Evolutionary conservation across 2,888 invertebrate genomes (phyloP).

Genomic region (Lathronympha strigana): DNA sequence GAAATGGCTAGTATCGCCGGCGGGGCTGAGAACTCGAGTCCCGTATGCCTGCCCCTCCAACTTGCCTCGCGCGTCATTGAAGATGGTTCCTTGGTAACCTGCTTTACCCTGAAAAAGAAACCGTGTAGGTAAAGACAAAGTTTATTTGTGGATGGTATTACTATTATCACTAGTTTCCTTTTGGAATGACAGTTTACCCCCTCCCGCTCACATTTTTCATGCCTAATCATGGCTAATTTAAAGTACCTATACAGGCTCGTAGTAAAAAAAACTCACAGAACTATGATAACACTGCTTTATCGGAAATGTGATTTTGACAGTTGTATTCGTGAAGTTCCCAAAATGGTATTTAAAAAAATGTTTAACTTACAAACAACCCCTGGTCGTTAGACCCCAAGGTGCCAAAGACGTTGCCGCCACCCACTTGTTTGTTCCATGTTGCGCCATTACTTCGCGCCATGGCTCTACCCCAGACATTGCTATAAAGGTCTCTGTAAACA

Average conservation of each 20-base stretch:
- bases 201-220: too few species aligned
- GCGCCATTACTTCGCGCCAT: conserved; percentile 45
- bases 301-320: too few species aligned
- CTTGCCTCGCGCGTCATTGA: conserved; percentile 45
- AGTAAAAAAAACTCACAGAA: too few species aligned
- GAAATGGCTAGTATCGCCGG: conserved; percentile 43
- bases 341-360: background rate
- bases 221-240: too few species aligned
- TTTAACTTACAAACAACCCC: conserved; percentile 45
- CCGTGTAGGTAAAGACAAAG: too few species aligned
- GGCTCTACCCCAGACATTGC: conserved; percentile 5
- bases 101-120: conserved; percentile 45
- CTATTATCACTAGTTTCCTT: too few species aligned
- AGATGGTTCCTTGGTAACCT: conserved; percentile 45
- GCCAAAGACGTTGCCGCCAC: conserved; percentile 46
- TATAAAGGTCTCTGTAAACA: background rate
- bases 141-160: too few species aligned
- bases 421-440: conserved; percentile 48
- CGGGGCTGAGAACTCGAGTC: conserved; percentile 42
- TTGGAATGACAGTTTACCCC: too few species aligned
- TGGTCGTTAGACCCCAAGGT: conserved; percentile 45
- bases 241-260: too few species aligned
- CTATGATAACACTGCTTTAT: too few species aligned
- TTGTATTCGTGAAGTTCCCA: too few species aligned
- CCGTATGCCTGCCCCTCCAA: conserved; percentile 45